Base-by-base conservation (phyloP, 2,888 invertebrate species). In the Disparrhopalites patrizii region DNA sequence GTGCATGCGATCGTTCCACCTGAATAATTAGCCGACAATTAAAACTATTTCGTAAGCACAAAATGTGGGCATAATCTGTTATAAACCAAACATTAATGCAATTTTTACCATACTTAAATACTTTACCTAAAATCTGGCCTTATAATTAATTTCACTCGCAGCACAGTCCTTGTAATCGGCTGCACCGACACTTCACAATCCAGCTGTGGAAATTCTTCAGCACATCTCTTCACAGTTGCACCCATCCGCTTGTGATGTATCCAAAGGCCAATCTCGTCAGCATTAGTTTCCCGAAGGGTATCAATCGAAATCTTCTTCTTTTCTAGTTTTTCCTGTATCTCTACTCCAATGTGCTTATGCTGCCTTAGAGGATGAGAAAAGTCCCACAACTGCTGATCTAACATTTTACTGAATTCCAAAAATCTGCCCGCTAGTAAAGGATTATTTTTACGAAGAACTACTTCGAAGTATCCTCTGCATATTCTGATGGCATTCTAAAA, bases 91-190 rank as follows among this genome's bases (percentile, higher is more conserved):
- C n/a, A n/a, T n/a, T n/a, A n/a, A n/a, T n/a, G 4, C 13, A 40
- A 40, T 40, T 40, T 40, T 40, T 7, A 7, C n/a, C n/a, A n/a
- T 30, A 40, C 30, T 33, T 25, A 63, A 38, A 38, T 40, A 13
- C 2, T 23, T 70, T 69, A 79, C 78, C 73, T 78, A 75, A 84
- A 84, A 73, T 87, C 86, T 0, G 95, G 87, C 65, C 82, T 85
- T 25, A 97, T 86, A 61, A 85, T 85, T 15, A 97, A 83, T 66
- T 88, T 85, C 73, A 98, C 90, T 76, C 90, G 83, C 15, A 96
- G 80, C 3, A 96, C 90, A 0, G 92, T 93, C 54, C 95, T 85
- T 0, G 99, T 99, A 73, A 99, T 98, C 0, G 99, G 99, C 77
- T 98, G 96, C 8, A 99, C 82, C 30, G 81, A 85, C 0, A 93